Evolutionary conservation across 2,113 vertebrate genomes (phyloP).

Genomic region (Illadopsis cleaveri): DNA sequence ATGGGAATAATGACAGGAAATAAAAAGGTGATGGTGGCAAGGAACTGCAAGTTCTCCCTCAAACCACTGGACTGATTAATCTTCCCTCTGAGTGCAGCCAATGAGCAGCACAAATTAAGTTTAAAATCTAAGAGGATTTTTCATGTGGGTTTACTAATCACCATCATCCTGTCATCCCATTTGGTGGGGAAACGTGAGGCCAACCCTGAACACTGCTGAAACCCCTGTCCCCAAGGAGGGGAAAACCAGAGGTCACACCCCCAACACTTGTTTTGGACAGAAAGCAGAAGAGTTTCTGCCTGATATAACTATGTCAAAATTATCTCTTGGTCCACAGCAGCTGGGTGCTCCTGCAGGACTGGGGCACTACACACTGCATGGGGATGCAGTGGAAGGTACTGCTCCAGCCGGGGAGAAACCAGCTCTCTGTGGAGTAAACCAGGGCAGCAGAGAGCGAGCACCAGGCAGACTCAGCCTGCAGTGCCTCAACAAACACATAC

Average conservation of each 20-base stretch:
- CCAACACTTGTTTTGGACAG: background rate
- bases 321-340: background rate
- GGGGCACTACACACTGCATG: accelerated
- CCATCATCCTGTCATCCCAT: background rate
- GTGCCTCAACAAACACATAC: background rate
- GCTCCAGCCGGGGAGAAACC: background rate
- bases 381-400: background rate
- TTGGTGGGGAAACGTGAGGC: background rate
- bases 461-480: background rate
- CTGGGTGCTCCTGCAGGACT: background rate
- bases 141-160: conserved; percentile 8
- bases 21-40: background rate
- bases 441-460: accelerated
- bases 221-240: background rate
- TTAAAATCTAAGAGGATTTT: conserved; percentile 23
- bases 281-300: background rate
- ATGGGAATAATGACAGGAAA: background rate
- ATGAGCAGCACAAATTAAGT: background rate
- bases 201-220: background rate
- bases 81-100: background rate
- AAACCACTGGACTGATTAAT: background rate
- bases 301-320: background rate
- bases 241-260: background rate
- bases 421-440: background rate
- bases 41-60: background rate